Evolutionary conservation across 2,797 vertebrate species (phyloP).

Genomic region (Pachyuromys duprasi): DNA sequence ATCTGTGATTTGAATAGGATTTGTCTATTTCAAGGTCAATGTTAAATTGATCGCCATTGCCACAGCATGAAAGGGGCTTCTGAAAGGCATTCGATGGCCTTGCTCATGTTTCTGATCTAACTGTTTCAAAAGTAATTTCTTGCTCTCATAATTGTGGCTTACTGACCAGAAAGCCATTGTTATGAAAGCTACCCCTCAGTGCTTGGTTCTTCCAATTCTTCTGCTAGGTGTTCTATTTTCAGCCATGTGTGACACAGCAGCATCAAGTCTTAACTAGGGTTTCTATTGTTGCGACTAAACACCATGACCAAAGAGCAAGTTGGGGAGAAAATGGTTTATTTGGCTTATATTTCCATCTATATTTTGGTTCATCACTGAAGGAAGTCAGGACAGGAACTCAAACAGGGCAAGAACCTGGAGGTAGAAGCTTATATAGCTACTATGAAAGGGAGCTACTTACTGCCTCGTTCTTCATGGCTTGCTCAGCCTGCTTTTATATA

Average conservation of each 20-base stretch:
- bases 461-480: background rate
- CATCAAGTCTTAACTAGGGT: background rate
- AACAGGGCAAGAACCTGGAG: background rate
- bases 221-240: background rate
- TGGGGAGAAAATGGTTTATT: too few species aligned
- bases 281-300: too few species aligned
- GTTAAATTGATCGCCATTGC: background rate
- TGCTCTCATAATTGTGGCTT: too few species aligned
- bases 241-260: background rate
- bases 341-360: background rate
- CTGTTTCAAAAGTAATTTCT: background rate
- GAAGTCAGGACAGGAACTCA: background rate
- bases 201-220: background rate
- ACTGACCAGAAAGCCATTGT: background rate
- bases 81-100: background rate
- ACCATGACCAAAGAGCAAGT: too few species aligned
- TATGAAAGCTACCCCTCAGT: background rate
- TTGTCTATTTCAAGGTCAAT: background rate
- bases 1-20: background rate
- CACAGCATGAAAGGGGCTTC: background rate
- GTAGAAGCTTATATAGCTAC: background rate
- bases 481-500: background rate
- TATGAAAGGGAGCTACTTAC: background rate
- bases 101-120: background rate
- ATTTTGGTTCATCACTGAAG: background rate